Evolutionary conservation across 2,888 invertebrate species (phyloP).

Genomic region (Volucella zonaria): DNA sequence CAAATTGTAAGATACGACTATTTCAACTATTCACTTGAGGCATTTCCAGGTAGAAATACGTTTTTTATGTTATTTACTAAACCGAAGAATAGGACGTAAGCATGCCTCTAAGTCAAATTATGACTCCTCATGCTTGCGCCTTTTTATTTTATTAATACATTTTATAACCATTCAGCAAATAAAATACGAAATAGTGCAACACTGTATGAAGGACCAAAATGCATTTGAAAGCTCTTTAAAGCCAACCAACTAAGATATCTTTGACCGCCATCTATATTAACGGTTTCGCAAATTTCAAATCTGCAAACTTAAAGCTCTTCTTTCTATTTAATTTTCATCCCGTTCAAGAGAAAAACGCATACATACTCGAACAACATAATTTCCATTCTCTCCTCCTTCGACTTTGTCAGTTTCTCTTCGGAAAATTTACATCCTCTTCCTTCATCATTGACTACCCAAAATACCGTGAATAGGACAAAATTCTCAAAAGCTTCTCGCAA

Average conservation of each 20-base stretch:
- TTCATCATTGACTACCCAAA: background rate
- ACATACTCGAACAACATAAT: no score
- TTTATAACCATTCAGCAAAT: no score
- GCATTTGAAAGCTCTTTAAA: conserved; percentile 8
- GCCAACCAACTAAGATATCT: background rate
- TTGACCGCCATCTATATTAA: conserved; percentile 12
- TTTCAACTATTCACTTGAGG: no score
- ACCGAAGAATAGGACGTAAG: no score
- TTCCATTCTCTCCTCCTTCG: background rate
- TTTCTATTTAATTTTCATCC: background rate
- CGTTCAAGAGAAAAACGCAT: no score
- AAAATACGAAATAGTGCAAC: background rate
- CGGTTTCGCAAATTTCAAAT: conserved; percentile 41
- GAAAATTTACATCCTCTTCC: conserved; percentile 1
- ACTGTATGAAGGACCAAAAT: background rate
- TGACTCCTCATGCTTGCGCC: no score
- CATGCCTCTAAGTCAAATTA: no score
- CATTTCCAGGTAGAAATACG: no score
- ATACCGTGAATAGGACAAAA: background rate
- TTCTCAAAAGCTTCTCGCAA: conserved; percentile 37
- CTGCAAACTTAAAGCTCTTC: conserved; percentile 24
- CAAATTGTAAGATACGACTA: no score
- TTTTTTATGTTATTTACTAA: no score
- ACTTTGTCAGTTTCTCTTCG: background rate
- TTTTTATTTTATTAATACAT: no score